Conservation (phyloP, 2,797 vertebrate species). For the Smutsia gigantea region DNA sequence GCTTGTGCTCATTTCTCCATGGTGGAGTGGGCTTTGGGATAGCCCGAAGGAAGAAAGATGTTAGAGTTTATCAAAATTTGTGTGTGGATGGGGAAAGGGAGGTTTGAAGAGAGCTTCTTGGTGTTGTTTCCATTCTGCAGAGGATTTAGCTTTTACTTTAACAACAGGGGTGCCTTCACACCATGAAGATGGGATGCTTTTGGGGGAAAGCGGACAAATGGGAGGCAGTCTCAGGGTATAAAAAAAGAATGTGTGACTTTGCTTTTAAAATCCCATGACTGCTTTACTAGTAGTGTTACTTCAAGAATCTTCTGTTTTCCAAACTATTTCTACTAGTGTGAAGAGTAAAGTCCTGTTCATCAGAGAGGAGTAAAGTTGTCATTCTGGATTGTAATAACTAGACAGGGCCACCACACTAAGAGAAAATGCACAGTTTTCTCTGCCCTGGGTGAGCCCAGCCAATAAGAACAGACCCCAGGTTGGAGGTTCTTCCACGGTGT, state of each 20-base stretch:
- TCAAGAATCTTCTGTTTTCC: neutral
- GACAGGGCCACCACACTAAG: neutral
- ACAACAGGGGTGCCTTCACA: neutral
- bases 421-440: neutral
- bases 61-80: neutral
- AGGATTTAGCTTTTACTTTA: neutral
- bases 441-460: neutral
- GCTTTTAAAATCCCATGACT: neutral
- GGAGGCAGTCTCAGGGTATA: neutral
- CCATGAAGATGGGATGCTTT: neutral
- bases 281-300: neutral
- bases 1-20: fast-evolving
- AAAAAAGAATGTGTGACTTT: neutral
- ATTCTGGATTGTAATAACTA: neutral
- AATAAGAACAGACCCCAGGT: neutral
- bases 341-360: neutral
- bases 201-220: neutral
- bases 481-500: neutral
- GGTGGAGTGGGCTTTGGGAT: neutral
- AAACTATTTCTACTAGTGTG: neutral
- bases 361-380: neutral
- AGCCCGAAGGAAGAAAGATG: neutral
- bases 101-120: neutral
- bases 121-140: neutral
- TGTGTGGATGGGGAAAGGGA: neutral